These are phyloP conservation scores for Platycercus adscitus DNA, from an alignment of 2,113 vertebrate species.

Conservation along the genomic window DNA sequence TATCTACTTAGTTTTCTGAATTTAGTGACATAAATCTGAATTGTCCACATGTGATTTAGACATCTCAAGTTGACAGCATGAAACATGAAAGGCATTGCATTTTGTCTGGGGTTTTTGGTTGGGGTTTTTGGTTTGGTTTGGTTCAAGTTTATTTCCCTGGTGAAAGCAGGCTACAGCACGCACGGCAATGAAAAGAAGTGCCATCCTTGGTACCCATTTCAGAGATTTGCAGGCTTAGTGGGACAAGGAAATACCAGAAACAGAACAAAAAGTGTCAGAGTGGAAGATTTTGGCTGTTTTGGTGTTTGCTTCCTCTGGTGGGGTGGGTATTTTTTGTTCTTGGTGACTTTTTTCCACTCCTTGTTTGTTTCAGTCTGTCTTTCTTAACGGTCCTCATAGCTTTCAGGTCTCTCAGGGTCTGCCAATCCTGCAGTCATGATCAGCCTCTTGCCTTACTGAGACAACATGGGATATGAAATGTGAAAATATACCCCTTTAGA, in stretches of 20 bases:
- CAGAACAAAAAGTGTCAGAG: neutral
- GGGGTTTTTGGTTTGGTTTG: neutral
- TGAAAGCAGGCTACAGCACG: neutral
- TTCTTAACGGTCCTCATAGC: neutral
- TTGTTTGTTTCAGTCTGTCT: neutral
- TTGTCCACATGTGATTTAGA: neutral
- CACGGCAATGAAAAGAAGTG: neutral
- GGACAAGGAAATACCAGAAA: neutral
- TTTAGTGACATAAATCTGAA: neutral
- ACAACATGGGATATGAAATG: neutral
- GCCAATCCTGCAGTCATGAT: neutral
- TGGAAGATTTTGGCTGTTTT: neutral
- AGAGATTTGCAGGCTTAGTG: neutral
- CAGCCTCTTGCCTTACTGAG: neutral
- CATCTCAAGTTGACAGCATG: neutral
- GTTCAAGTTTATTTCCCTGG: neutral
- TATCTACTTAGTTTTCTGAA: neutral
- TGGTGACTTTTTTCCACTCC: neutral
- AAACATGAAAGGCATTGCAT: neutral
- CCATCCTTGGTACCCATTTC: neutral
- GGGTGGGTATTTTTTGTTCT: accelerated
- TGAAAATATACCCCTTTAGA: neutral
- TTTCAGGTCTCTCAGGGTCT: neutral
- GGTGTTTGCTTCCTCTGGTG: neutral
- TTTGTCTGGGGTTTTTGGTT: neutral